These are phyloP conservation scores for Ophraella communa DNA, from an alignment of 2,888 invertebrate species.

Conservation along the genomic window DNA sequence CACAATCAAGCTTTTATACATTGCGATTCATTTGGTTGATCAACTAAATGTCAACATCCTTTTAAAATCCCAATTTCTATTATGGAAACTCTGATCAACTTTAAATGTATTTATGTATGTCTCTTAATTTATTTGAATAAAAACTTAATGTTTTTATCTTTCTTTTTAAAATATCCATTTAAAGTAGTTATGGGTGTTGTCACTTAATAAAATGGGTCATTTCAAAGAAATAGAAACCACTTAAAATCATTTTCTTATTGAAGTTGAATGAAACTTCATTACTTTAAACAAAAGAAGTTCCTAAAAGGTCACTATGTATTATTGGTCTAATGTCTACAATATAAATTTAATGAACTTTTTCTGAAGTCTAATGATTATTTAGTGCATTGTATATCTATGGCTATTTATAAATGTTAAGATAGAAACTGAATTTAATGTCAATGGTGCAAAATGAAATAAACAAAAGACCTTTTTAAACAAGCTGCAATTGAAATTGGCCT, in stretches of 20 bases:
- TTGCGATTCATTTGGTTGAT: background rate
- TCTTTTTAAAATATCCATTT: background rate
- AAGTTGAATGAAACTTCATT: background rate
- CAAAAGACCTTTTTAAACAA: too few species aligned
- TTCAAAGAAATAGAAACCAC: background rate
- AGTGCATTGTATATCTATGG: too few species aligned
- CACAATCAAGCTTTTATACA: background rate
- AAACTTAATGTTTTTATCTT: background rate
- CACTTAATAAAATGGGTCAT: conserved; percentile 1
- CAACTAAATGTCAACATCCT: background rate
- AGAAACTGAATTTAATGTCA: too few species aligned
- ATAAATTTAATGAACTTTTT: too few species aligned
- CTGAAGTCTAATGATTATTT: too few species aligned
- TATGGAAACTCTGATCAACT: background rate
- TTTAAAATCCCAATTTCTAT: background rate
- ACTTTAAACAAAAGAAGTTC: too few species aligned
- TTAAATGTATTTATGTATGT: background rate
- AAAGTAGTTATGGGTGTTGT: background rate
- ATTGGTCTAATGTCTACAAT: too few species aligned
- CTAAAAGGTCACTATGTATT: too few species aligned
- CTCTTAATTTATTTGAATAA: background rate
- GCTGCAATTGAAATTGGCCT: too few species aligned
- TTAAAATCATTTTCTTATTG: background rate
- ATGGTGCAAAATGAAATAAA: too few species aligned
- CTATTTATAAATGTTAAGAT: too few species aligned